Percentiles rank a stretch among this genome's conserved stretches.
Conservation (phyloP, 1,140 invertebrate genomes). For the Philaenus spumarius region DNA sequence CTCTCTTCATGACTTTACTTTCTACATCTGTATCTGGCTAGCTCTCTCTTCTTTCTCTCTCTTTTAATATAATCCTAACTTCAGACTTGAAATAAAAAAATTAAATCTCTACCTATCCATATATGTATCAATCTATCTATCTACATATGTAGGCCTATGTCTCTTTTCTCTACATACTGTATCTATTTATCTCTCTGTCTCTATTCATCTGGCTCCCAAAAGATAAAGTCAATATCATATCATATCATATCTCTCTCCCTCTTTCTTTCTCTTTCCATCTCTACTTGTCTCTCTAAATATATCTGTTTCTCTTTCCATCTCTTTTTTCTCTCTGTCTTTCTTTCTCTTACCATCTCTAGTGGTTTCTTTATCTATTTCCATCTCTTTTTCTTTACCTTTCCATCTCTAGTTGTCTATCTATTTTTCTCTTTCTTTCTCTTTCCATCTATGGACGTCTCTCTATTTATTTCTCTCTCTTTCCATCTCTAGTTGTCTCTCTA, state of each 20-base stretch:
- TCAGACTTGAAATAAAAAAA: too few relatives aligned
- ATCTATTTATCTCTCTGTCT: not conserved
- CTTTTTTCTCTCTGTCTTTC: not conserved
- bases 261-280: not conserved
- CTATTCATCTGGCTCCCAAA: not conserved
- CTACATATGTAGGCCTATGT: too few relatives aligned
- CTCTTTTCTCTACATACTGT: not conserved
- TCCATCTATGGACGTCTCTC: slow-evolving; percentile 8
- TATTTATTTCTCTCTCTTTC: too few relatives aligned
- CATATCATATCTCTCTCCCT: not conserved
- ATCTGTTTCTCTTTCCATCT: not conserved
- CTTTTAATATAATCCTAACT: too few relatives aligned
- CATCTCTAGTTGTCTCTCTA: slow-evolving; percentile 7
- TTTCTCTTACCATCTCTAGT: not conserved
- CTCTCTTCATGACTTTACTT: too few relatives aligned
- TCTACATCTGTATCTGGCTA: too few relatives aligned
- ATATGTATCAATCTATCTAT: too few relatives aligned
- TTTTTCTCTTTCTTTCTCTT: not conserved
- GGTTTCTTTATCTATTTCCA: not conserved
- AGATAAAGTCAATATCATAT: not conserved
- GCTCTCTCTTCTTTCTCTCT: too few relatives aligned
- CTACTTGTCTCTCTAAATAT: not conserved
- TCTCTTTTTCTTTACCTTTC: not conserved
- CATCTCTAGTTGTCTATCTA: not conserved
- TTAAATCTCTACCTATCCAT: too few relatives aligned